A percentile compares a stretch with the other conserved stretches of the same genome.
These are phyloP conservation scores for Beris morrisii DNA, from an alignment of 2,888 invertebrate species.

Conservation along the genomic window DNA sequence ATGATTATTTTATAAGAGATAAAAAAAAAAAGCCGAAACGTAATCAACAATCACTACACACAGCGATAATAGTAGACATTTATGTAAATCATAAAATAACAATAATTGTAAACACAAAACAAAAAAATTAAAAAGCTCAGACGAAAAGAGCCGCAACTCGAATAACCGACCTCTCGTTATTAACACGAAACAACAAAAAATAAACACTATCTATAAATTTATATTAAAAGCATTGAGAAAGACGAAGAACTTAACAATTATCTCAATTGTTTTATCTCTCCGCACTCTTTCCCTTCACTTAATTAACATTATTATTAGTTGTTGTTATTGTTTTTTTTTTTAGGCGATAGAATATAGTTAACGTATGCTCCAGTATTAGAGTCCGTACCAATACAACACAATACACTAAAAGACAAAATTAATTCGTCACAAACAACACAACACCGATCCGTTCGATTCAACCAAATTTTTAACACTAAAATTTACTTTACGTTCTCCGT, in stretches of 20 bases:
- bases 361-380: not conserved
- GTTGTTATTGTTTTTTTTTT: too few species aligned
- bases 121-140: too few species aligned
- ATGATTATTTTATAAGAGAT: slow-evolving; percentile 16
- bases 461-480: slow-evolving; percentile 39
- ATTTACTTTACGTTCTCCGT: slow-evolving; percentile 29
- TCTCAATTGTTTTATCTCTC: slow-evolving; percentile 18
- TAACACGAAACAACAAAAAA: too few species aligned
- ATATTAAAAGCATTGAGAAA: too few species aligned
- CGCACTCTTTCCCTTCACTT: too few species aligned
- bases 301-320: too few species aligned
- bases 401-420: not conserved
- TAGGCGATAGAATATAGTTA: not conserved
- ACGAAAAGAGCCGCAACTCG: too few species aligned
- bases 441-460: slow-evolving; percentile 29
- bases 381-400: not conserved
- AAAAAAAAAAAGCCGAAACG: slow-evolving; percentile 1
- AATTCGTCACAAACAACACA: not conserved
- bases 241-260: slow-evolving; percentile 18
- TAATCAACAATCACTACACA: not conserved
- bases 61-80: not conserved
- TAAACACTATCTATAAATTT: too few species aligned
- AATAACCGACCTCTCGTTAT: too few species aligned
- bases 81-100: too few species aligned
- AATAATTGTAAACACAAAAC: too few species aligned